Evolutionary conservation across 2,113 vertebrate genomes (phyloP).

Genomic region (Bagarius yarrelli): DNA sequence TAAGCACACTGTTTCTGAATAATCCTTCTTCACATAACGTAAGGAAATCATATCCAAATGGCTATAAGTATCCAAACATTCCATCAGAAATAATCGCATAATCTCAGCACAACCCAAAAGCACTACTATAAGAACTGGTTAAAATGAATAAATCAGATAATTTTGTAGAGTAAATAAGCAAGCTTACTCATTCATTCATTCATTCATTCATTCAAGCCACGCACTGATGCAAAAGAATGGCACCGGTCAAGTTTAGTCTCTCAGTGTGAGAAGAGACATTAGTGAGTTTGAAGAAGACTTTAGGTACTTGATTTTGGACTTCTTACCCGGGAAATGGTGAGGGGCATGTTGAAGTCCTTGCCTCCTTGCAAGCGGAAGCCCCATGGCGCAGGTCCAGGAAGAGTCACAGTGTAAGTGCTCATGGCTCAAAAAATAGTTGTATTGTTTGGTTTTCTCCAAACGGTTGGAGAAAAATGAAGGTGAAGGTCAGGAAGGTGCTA

Average conservation of each 20-base stretch:
- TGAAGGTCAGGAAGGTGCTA: conserved; percentile 46
- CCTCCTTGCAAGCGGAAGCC: conserved; percentile 97
- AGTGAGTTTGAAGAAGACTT: background rate
- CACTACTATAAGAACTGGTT: background rate
- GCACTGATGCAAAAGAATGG: background rate
- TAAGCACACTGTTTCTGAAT: background rate
- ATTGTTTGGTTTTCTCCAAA: conserved; percentile 45
- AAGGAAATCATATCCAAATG: background rate
- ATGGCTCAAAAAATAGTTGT: conserved; percentile 66
- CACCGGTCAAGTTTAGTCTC: background rate
- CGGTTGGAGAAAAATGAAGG: conserved; percentile 61
- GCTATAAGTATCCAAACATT: background rate
- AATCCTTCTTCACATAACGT: background rate
- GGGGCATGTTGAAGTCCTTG: conserved; percentile 97
- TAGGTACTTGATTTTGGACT: background rate
- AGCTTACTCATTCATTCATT: background rate
- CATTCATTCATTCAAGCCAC: background rate
- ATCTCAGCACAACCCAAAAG: background rate
- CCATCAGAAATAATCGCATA: background rate
- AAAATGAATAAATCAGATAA: background rate
- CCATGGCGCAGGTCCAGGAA: conserved; percentile 91
- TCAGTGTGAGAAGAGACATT: background rate
- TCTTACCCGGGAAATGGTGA: conserved; percentile 89
- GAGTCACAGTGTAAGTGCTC: conserved; percentile 87
- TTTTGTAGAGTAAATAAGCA: background rate